A percentile compares a stretch with the other conserved stretches of the same genome.
Evolutionary conservation across 2,888 invertebrate species (phyloP).

Genomic region (Mythimna loreyi): DNA sequence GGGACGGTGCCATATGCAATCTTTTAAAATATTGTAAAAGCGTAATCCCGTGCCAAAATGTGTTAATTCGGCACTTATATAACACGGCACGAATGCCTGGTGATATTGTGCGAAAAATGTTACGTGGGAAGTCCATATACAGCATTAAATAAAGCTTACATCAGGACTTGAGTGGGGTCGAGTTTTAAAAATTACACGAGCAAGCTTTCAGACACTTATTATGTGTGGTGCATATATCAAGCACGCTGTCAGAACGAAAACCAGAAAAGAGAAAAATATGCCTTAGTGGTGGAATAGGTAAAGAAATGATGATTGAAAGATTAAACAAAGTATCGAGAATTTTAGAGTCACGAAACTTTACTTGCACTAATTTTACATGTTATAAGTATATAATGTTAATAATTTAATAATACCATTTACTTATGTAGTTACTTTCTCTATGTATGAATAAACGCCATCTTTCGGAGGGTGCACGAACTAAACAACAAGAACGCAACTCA

Average conservation of each 20-base stretch:
- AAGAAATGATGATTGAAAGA: neutral
- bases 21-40: conserved; percentile 81
- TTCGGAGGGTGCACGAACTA: conserved; percentile 63
- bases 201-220: conserved; percentile 64
- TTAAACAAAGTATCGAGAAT: conserved; percentile 1
- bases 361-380: neutral
- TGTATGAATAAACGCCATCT: conserved; percentile 68
- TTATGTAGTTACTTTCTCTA: neutral
- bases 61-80: conserved; percentile 81
- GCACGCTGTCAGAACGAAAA: conserved; percentile 48
- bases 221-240: conserved; percentile 58
- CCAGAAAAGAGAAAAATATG: conserved; percentile 54
- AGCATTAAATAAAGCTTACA: conserved; percentile 79
- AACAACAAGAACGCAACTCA: conserved; percentile 12
- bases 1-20: conserved; percentile 75
- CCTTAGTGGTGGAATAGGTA: conserved; percentile 13
- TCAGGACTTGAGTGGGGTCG: conserved; percentile 65
- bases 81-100: conserved; percentile 71
- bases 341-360: neutral
- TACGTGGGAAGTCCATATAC: conserved; percentile 71
- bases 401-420: neutral
- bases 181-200: conserved; percentile 69
- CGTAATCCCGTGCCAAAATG: conserved; percentile 81
- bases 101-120: conserved; percentile 77
- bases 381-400: neutral